Evolutionary conservation across 2,888 invertebrate species (phyloP), one percentile per base, ranked within the genome.

Genomic region (Osedax frankpressi): DNA sequence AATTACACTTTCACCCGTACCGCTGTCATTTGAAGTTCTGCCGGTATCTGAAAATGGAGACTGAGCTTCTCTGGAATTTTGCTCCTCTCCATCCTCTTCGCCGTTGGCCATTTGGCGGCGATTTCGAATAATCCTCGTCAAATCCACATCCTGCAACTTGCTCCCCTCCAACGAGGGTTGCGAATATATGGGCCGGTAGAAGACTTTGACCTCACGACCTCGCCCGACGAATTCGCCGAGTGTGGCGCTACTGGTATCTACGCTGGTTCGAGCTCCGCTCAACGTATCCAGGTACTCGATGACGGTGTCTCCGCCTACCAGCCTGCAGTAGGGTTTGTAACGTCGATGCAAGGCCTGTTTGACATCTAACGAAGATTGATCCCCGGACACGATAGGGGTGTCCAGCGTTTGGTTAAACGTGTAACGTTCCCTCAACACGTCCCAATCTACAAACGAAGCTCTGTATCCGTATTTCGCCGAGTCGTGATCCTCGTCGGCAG

Each of bases 381-480:
- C 28, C n/a, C n/a, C n/a, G 25, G 30, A 73, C 30, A 27, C n/a
- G 1, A 44, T 30, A 19, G 59, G 72, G 28, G 30, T 24, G n/a
- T n/a, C n/a, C n/a, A n/a, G n/a, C 1, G 63, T 70, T 60, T 68
- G 73, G 26, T 76, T 73, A 3, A 69, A 24, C 73, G 73, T 76
- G n/a, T 71, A 72, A 44, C 74, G 70, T n/a, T 75, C 75, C 6
- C 74, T 75, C 19, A 71, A 70, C 0, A 72, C 68, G 73, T 78
- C 78, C 67, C 73, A 74, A 30, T 77, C 77, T 19, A 74, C 44
- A 28, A 74, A 71, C 59, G 73, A 70, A 6, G 74, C 74, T 27
- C 77, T 44, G 74, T 77, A 77, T 28, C 77, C 77, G 59, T 77
- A 77, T n/a, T 67, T 63, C 25, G 65, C 19, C 11, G 77, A 74